These are phyloP conservation scores for Pachydiplax longipennis DNA, from an alignment of 2,888 invertebrate genomes.

Conservation along the genomic window DNA sequence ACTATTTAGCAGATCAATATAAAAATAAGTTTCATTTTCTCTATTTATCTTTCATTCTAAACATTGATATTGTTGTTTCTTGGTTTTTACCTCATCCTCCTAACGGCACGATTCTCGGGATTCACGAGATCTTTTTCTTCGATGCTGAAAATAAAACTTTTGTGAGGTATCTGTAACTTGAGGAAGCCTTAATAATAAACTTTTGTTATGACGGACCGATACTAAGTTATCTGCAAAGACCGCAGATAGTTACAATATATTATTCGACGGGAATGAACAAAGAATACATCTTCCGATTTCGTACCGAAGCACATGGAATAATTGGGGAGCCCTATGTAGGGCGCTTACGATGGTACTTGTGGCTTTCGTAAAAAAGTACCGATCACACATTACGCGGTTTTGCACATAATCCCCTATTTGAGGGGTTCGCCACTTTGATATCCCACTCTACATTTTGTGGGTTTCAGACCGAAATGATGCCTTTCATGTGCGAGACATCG, in stretches of 20 bases:
- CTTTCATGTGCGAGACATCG: background rate
- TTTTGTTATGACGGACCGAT: background rate
- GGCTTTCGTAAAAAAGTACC: background rate
- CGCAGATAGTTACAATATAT: background rate
- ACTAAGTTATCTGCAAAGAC: background rate
- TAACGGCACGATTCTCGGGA: too few relatives aligned
- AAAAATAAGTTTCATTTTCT: too few relatives aligned
- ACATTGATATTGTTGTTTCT: too few relatives aligned
- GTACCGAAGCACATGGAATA: background rate
- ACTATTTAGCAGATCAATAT: too few relatives aligned
- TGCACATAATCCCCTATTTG: background rate
- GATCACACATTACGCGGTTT: background rate
- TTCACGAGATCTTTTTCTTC: too few relatives aligned
- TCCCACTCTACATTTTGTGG: background rate
- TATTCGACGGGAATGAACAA: background rate
- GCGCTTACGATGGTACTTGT: background rate
- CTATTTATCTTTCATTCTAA: too few relatives aligned
- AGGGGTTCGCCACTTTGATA: conserved; percentile 18
- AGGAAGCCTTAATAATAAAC: background rate
- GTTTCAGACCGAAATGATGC: background rate
- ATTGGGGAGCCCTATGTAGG: background rate
- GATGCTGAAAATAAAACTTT: too few relatives aligned
- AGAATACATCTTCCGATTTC: background rate
- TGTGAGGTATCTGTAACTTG: background rate
- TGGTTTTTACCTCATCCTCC: too few relatives aligned